Conservation (phyloP, 2,888 invertebrate species). For the Epistrophella euchroma region DNA sequence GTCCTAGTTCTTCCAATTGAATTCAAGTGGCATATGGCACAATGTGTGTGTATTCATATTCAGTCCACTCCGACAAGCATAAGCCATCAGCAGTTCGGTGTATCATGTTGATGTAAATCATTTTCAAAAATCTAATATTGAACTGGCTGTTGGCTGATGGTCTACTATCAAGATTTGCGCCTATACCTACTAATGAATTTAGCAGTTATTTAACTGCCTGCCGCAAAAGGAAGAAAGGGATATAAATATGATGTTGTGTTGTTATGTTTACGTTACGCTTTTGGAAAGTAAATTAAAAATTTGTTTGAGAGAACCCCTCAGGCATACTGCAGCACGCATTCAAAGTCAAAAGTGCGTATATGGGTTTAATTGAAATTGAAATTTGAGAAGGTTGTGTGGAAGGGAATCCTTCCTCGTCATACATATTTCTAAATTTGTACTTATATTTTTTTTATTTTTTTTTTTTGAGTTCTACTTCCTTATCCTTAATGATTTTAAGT, state of each 20-base stretch:
- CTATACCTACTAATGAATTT: slow-evolving; percentile 15
- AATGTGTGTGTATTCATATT: slow-evolving; percentile 2
- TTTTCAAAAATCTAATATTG: slow-evolving; percentile 50
- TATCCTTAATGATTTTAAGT: not conserved
- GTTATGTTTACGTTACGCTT: slow-evolving; percentile 12
- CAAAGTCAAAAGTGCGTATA: slow-evolving; percentile 26
- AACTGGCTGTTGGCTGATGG: not conserved
- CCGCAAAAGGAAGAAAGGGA: slow-evolving; percentile 7
- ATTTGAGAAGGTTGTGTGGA: slow-evolving; percentile 9
- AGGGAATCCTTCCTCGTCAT: not conserved
- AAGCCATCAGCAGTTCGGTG: slow-evolving; percentile 1
- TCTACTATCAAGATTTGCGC: not conserved
- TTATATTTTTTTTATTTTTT: not conserved
- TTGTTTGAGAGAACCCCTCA: not conserved
- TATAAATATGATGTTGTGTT: no score
- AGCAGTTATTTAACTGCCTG: slow-evolving; percentile 9
- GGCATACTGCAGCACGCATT: not conserved
- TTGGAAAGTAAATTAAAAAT: slow-evolving; percentile 20
- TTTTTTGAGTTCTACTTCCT: not conserved
- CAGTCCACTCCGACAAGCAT: slow-evolving; percentile 28
- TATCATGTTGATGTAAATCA: slow-evolving; percentile 63
- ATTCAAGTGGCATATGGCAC: slow-evolving; percentile 53
- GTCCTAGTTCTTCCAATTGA: slow-evolving; percentile 15
- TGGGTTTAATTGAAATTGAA: slow-evolving; percentile 17
- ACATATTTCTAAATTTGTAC: slow-evolving; percentile 4